A percentile compares a stretch with the other conserved stretches of the same genome.
phyloP scores from a whole-genome alignment of 2,113 vertebrate genomes.

The Gymnorhina tibicen region DNA sequence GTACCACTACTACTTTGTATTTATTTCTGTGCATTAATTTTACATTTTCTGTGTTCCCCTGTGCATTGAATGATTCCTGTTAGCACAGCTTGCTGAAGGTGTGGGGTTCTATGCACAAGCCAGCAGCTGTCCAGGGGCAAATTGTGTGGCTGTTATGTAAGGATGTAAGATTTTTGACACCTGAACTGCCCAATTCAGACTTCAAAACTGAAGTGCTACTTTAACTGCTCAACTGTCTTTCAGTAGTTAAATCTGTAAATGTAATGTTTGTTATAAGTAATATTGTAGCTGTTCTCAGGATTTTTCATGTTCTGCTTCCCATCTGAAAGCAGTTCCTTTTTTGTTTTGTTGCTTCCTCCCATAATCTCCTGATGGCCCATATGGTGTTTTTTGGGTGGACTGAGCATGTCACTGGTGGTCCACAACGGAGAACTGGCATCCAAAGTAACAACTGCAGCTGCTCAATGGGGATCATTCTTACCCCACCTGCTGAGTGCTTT shows the following conservation, averaged over 20 bases:
- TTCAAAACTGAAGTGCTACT: neutral
- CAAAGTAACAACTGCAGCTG: neutral
- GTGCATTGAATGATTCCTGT: neutral
- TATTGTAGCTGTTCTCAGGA: neutral
- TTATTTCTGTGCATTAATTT: neutral
- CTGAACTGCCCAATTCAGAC: neutral
- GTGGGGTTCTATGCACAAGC: neutral
- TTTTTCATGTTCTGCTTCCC: neutral
- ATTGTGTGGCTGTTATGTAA: neutral
- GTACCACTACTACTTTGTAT: neutral
- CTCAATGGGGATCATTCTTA: neutral
- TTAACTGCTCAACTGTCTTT: neutral
- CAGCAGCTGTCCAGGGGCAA: neutral
- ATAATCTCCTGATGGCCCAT: neutral
- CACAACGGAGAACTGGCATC: neutral
- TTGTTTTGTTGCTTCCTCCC: neutral
- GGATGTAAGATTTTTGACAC: neutral
- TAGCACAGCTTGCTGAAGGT: neutral
- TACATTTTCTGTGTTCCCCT: neutral
- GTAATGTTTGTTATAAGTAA: neutral
- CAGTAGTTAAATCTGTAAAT: neutral
- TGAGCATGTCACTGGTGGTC: neutral
- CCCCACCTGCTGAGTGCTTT: neutral
- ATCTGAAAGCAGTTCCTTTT: neutral
- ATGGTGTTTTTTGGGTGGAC: neutral